Evolutionary conservation across 2,888 invertebrate genomes (phyloP).

Genomic region (Cepaea hortensis): DNA sequence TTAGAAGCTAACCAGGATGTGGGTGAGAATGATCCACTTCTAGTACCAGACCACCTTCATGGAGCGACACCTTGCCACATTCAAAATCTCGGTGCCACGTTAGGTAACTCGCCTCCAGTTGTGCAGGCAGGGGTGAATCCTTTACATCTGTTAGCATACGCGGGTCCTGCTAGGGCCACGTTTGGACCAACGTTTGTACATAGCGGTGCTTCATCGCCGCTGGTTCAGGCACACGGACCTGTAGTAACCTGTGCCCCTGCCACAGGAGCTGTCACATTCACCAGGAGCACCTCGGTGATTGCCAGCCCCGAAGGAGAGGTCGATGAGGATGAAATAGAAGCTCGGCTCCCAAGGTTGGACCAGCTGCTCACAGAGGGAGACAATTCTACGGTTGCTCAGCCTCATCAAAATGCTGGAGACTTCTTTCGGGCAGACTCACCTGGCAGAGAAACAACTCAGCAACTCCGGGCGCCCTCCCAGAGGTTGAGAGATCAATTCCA

Average conservation of each 20-base stretch:
- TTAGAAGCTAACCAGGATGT: slow-evolving; percentile 37
- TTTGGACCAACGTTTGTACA: neutral
- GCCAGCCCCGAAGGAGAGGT: slow-evolving; percentile 49
- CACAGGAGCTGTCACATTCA: slow-evolving; percentile 35
- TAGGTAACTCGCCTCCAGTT: slow-evolving; percentile 10
- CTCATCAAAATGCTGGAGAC: neutral
- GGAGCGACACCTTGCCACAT: slow-evolving; percentile 9
- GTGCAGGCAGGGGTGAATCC: slow-evolving; percentile 6
- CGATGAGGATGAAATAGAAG: slow-evolving; percentile 47
- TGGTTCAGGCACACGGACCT: slow-evolving; percentile 15
- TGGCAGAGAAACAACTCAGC: slow-evolving; percentile 27
- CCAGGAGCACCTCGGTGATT: slow-evolving; percentile 44
- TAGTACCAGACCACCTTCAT: slow-evolving; percentile 24
- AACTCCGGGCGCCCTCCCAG: slow-evolving; percentile 29
- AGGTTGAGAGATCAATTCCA: slow-evolving; percentile 12
- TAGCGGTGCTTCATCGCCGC: slow-evolving; percentile 12
- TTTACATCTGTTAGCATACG: neutral
- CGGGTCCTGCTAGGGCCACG: neutral
- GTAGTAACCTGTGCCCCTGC: slow-evolving; percentile 25
- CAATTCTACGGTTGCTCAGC: neutral
- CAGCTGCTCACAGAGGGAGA: slow-evolving; percentile 38
- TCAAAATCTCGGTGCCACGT: slow-evolving; percentile 4
- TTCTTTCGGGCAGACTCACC: slow-evolving; percentile 26
- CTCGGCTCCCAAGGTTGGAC: slow-evolving; percentile 38
- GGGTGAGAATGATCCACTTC: slow-evolving; percentile 41